phyloP scores from a whole-genome alignment of 2,888 invertebrate species.

The Mantis religiosa region DNA sequence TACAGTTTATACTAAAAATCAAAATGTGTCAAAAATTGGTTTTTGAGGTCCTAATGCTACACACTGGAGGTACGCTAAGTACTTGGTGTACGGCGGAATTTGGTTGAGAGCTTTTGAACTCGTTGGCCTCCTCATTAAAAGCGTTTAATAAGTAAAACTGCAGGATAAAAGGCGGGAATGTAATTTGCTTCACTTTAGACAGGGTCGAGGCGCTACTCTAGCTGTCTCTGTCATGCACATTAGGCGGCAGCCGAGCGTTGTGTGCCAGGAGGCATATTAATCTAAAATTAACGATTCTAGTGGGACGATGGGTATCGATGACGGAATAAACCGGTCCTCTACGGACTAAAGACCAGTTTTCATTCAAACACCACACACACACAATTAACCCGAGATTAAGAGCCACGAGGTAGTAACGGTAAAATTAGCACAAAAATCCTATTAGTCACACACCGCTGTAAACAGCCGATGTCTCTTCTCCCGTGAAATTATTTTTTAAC shows the following conservation, averaged over 20 bases:
- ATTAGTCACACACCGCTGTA: neutral
- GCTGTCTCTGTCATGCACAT: neutral
- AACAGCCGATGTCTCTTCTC: neutral
- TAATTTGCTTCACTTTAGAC: neutral
- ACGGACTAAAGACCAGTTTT: neutral
- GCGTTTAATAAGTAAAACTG: neutral
- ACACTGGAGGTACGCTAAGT: too few relatives aligned
- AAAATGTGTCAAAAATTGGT: too few relatives aligned
- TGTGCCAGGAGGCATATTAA: neutral
- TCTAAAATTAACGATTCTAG: neutral
- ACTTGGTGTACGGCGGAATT: too few relatives aligned
- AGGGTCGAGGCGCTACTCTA: neutral
- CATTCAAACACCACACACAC: neutral
- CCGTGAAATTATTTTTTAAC: neutral
- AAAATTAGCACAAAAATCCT: neutral
- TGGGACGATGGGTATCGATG: neutral
- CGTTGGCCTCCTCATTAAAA: neutral
- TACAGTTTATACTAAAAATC: too few relatives aligned
- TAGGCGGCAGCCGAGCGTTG: neutral
- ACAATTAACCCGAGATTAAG: neutral
- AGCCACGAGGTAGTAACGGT: neutral
- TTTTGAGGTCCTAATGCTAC: too few relatives aligned
- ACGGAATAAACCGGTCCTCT: neutral
- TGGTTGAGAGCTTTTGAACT: too few relatives aligned
- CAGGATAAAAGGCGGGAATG: neutral